Conservation (phyloP, 2,797 vertebrate species). For the Phylloscopus collybita region DNA sequence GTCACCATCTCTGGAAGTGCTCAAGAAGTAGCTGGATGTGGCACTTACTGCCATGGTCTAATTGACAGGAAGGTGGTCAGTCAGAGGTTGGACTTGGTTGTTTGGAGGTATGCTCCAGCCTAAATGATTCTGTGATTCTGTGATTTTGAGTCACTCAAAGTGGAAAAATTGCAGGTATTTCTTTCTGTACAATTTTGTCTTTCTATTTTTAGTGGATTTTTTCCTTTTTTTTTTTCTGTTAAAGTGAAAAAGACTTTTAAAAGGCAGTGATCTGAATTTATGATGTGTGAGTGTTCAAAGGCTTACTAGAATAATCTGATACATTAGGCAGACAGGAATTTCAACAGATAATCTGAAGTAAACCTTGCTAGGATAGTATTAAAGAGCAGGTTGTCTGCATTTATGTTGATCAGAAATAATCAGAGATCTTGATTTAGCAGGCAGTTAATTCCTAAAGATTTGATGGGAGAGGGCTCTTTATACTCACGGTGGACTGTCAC, state of each 20-base stretch:
- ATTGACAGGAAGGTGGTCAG: too few species aligned
- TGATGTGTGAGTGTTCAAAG: neutral
- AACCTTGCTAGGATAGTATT: neutral
- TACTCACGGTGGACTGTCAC: neutral
- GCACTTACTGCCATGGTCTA: neutral
- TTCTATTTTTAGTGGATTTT: neutral
- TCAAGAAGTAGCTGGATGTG: rapidly evolving
- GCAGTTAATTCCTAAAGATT: neutral
- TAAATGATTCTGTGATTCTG: neutral
- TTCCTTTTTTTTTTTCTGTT: neutral
- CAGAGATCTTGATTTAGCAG: neutral
- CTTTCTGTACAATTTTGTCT: neutral
- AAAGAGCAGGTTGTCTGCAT: neutral
- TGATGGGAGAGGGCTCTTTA: neutral
- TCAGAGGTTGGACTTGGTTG: neutral
- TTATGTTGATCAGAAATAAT: neutral
- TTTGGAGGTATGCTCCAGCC: neutral
- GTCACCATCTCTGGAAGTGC: neutral
- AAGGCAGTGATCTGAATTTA: neutral
- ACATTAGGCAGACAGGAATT: neutral
- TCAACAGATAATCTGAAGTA: neutral
- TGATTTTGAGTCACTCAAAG: neutral
- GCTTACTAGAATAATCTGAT: neutral
- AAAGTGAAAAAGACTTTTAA: neutral
- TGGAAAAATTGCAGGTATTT: neutral